Conservation (phyloP, 1,140 invertebrate species). For the Triops longicaudatus region DNA sequence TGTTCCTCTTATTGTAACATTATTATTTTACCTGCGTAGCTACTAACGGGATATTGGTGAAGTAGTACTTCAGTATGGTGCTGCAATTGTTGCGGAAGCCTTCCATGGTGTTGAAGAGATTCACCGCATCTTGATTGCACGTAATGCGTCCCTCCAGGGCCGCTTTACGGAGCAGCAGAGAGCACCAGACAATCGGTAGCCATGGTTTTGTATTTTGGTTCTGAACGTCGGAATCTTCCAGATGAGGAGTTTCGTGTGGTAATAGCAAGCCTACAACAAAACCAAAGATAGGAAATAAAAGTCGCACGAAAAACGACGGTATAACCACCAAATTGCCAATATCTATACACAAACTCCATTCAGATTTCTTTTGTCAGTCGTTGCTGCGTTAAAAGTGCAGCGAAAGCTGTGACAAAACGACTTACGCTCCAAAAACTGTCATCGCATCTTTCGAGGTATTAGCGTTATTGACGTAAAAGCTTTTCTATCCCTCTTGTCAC, state of each 20-base stretch:
- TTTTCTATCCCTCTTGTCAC: neutral
- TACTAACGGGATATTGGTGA: slow-evolving; percentile 24
- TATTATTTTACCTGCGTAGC: slow-evolving; percentile 22
- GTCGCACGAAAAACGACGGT: no score
- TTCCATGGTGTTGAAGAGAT: slow-evolving; percentile 7
- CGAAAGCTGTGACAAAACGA: neutral
- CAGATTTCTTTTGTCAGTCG: no score
- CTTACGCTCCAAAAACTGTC: neutral
- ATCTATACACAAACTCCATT: neutral
- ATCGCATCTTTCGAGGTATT: neutral
- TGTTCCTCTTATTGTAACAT: no score
- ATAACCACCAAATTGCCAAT: neutral
- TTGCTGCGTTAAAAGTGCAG: neutral
- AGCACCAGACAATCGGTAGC: slow-evolving; percentile 9
- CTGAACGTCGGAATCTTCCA: neutral
- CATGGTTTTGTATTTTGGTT: neutral
- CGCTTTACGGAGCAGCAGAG: slow-evolving; percentile 19
- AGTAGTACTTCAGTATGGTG: slow-evolving; percentile 20
- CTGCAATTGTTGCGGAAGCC: slow-evolving; percentile 25
- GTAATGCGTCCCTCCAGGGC: neutral
- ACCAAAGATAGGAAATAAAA: neutral
- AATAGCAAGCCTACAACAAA: neutral
- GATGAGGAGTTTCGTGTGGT: neutral
- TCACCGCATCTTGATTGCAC: slow-evolving; percentile 13
- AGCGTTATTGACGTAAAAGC: neutral